These are phyloP conservation scores for Sphenodon punctatus DNA, from an alignment of 2,797 vertebrate species.

Conservation along the genomic window DNA sequence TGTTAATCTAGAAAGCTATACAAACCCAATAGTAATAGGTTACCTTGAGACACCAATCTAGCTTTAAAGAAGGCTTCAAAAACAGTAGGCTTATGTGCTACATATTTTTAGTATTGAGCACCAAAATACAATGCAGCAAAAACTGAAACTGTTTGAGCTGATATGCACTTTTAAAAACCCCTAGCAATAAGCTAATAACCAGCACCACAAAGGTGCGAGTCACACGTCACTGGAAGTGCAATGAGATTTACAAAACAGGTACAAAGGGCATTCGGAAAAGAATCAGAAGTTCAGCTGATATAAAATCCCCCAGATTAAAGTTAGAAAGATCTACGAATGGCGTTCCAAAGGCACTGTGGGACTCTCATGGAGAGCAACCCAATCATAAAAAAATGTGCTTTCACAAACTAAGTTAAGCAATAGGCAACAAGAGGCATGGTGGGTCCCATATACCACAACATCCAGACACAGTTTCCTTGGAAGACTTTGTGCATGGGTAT, in stretches of 20 bases:
- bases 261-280: not conserved
- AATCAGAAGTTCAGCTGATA: slow-evolving; percentile 14
- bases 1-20: slow-evolving; percentile 15
- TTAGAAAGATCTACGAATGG: slow-evolving; percentile 10
- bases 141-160: not conserved
- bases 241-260: not conserved
- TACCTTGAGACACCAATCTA: not conserved
- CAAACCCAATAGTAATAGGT: slow-evolving; percentile 3
- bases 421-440: fast-evolving
- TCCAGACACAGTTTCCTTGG: fast-evolving
- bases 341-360: slow-evolving; percentile 69
- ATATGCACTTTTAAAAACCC: not conserved
- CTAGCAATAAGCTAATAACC: not conserved
- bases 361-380: slow-evolving; percentile 50
- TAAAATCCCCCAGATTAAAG: slow-evolving; percentile 41
- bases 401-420: fast-evolving
- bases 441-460: not conserved
- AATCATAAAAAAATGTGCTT: not conserved
- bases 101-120: slow-evolving; percentile 38
- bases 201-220: not conserved
- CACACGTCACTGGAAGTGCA: not conserved
- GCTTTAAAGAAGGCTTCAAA: not conserved
- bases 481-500: fast-evolving
- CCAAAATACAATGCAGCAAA: slow-evolving; percentile 10
- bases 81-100: not conserved